Evolutionary conservation across 1,140 invertebrate species (phyloP).

Genomic region (Drosophila ohnishii): DNA sequence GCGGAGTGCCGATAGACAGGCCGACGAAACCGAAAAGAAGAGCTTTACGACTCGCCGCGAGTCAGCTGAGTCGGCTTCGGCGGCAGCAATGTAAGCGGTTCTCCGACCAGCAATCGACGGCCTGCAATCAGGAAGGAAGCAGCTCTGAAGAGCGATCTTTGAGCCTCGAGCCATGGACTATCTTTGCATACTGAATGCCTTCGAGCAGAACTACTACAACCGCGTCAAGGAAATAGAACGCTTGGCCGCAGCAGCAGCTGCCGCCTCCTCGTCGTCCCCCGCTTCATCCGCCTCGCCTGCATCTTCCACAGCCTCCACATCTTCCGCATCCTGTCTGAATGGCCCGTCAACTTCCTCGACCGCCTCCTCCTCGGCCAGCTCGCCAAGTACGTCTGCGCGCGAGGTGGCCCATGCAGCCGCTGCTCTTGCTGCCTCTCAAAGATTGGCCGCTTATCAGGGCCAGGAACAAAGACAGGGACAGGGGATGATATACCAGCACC

Average conservation of each 20-base stretch:
- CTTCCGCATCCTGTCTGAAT: conserved; percentile 30
- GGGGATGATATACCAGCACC: conserved; percentile 32
- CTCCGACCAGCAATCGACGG: conserved; percentile 14
- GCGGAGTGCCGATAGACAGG: conserved; percentile 18
- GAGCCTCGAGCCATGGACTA: conserved; percentile 63
- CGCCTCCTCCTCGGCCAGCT: conserved; percentile 65
- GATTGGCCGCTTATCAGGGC: conserved; percentile 38
- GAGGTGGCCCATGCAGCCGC: conserved; percentile 32
- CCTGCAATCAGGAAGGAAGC: conserved; percentile 18
- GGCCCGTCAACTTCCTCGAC: conserved; percentile 40
- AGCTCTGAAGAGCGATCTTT: neutral
- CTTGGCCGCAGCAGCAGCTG: conserved; percentile 36
- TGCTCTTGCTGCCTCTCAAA: conserved; percentile 57
- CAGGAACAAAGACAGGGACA: conserved; percentile 14
- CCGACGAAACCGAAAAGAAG: conserved; percentile 1
- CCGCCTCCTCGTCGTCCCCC: conserved; percentile 17
- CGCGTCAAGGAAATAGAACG: conserved; percentile 71
- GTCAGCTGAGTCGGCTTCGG: conserved; percentile 19
- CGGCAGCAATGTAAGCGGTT: conserved; percentile 13
- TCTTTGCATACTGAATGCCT: conserved; percentile 67
- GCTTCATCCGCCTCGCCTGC: conserved; percentile 32
- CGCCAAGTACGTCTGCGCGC: conserved; percentile 42
- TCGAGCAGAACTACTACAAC: conserved; percentile 71
- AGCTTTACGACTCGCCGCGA: neutral
- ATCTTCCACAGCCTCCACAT: conserved; percentile 24